Conservation (phyloP, 2,888 invertebrate species). For the Caenorhabditis sp. region DNA sequence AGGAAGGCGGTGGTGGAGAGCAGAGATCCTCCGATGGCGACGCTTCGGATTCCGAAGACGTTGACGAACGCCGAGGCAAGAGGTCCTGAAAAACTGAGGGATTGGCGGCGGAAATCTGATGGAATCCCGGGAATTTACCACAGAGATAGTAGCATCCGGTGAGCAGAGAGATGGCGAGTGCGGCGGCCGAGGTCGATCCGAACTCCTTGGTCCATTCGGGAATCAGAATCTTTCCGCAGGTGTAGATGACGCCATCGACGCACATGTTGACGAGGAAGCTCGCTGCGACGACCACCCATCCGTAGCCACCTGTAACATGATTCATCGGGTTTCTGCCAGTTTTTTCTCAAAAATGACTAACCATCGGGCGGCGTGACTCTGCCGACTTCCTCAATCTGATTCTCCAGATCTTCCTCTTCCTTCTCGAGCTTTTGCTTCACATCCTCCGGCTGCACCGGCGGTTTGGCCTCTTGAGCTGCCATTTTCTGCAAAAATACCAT, state of each 20-base stretch:
- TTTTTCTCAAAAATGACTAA: conserved; percentile 29
- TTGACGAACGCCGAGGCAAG: conserved; percentile 96
- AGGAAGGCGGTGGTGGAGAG: conserved; percentile 89
- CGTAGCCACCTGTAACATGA: conserved; percentile 87
- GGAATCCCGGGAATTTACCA: conserved; percentile 88
- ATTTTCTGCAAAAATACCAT: conserved; percentile 19
- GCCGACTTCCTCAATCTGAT: conserved; percentile 74
- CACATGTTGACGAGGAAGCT: conserved; percentile 98
- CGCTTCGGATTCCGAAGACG: conserved; percentile 93
- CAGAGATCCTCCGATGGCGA: conserved; percentile 92
- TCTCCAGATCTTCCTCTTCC: conserved; percentile 68
- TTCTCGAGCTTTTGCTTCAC: conserved; percentile 27
- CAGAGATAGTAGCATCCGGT: conserved; percentile 96
- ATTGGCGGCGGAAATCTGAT: conserved; percentile 92
- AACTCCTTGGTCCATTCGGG: conserved; percentile 79
- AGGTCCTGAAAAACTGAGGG: conserved; percentile 88
- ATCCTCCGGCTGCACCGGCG: conserved; percentile 17
- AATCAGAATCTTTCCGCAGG: conserved; percentile 83
- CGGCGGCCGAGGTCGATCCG: conserved; percentile 88
- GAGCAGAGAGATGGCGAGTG: conserved; percentile 95
- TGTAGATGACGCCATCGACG: conserved; percentile 90
- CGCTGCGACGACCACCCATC: conserved; percentile 95
- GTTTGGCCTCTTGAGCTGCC: background rate
- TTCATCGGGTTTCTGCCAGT: background rate
- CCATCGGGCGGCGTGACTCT: conserved; percentile 80